These are phyloP conservation scores for Anthophora plumipes DNA, from an alignment of 2,888 invertebrate species.

Conservation along the genomic window DNA sequence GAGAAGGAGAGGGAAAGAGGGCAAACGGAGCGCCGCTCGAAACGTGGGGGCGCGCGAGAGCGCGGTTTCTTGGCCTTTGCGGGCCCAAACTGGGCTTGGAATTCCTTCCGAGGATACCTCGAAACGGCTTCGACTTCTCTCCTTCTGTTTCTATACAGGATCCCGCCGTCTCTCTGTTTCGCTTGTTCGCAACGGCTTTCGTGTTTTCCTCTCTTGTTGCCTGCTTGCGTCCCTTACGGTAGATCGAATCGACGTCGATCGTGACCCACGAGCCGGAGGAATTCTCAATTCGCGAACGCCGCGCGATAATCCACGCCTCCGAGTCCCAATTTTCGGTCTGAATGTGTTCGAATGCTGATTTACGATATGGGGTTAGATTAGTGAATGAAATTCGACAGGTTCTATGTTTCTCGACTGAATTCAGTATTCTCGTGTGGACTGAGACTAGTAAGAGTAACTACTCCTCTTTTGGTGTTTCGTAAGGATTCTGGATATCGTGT, in stretches of 20 bases:
- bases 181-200: constrained; percentile 8
- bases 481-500: no score
- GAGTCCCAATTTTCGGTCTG: background rate
- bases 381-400: background rate
- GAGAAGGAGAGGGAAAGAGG: constrained; percentile 49
- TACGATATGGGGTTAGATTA: background rate
- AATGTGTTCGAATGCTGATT: no score
- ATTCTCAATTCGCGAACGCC: constrained; percentile 30
- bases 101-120: constrained; percentile 75
- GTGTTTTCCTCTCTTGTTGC: constrained; percentile 3
- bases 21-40: constrained; percentile 50
- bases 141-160: constrained; percentile 24
- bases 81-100: constrained; percentile 79
- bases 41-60: constrained; percentile 58
- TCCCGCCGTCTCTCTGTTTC: constrained; percentile 32
- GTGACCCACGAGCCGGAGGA: constrained; percentile 11
- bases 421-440: no score
- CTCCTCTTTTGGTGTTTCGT: no score
- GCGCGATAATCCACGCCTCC: background rate
- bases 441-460: no score
- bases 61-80: constrained; percentile 70
- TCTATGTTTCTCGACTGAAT: no score
- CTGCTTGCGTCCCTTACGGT: constrained; percentile 37
- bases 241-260: constrained; percentile 47
- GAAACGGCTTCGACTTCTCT: constrained; percentile 44